These are phyloP conservation scores for Drosophila ficusphila DNA, from an alignment of 1,140 invertebrate genomes.

Conservation along the genomic window DNA sequence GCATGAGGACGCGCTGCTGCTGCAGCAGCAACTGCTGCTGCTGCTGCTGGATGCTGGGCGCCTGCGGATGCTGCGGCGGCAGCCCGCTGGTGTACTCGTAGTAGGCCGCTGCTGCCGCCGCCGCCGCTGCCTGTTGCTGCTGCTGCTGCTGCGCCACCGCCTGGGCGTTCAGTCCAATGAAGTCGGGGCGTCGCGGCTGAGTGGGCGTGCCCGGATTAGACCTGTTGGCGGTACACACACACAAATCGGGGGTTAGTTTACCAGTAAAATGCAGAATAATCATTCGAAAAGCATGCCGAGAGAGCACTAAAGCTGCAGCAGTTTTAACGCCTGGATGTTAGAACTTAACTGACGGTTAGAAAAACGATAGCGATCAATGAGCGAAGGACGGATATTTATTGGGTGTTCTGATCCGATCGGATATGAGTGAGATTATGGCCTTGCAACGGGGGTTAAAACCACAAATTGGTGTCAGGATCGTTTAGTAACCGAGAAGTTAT, in stretches of 20 bases:
- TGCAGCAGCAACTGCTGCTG: slow-evolving; percentile 69
- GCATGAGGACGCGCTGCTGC: slow-evolving; percentile 73
- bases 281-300: slow-evolving; percentile 15
- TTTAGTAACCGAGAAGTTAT: slow-evolving; percentile 6
- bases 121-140: slow-evolving; percentile 82
- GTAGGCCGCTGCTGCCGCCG: slow-evolving; percentile 83
- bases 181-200: slow-evolving; percentile 92
- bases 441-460: slow-evolving; percentile 7
- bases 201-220: slow-evolving; percentile 95
- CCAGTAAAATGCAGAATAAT: background rate
- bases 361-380: slow-evolving; percentile 15
- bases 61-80: slow-evolving; percentile 79
- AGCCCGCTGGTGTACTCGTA: slow-evolving; percentile 85
- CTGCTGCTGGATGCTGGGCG: slow-evolving; percentile 76
- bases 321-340: slow-evolving; percentile 8
- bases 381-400: slow-evolving; percentile 1
- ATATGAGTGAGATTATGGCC: slow-evolving; percentile 11
- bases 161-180: slow-evolving; percentile 88
- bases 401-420: background rate
- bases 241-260: slow-evolving; percentile 40
- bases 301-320: slow-evolving; percentile 12
- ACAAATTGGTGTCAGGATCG: background rate
- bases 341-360: slow-evolving; percentile 25
- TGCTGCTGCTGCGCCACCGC: slow-evolving; percentile 51
- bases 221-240: slow-evolving; percentile 85